phyloP scores from a whole-genome alignment of 2,113 vertebrate species.

The Sylvietta virens region DNA sequence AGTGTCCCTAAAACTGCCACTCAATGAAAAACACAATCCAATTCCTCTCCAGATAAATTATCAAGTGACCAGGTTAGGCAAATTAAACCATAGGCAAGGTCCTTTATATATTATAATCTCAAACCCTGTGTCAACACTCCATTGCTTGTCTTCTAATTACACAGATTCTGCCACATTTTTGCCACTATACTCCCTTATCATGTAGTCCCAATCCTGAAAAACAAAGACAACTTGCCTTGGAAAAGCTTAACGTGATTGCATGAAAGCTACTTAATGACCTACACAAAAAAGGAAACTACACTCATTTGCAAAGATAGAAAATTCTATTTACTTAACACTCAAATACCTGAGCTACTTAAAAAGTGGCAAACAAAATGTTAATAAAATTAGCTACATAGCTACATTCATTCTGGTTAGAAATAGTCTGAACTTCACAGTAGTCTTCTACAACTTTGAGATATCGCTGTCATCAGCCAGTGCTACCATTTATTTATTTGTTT shows the following conservation, averaged over 20 bases:
- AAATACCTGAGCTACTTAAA: background rate
- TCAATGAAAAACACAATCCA: background rate
- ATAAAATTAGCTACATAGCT: background rate
- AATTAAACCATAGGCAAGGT: background rate
- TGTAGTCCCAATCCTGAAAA: background rate
- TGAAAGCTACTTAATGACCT: background rate
- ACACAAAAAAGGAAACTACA: background rate
- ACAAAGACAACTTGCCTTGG: background rate
- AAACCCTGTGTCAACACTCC: background rate
- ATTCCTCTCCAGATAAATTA: background rate
- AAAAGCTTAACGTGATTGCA: background rate
- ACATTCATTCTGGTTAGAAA: background rate
- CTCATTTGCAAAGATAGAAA: background rate
- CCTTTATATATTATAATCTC: background rate
- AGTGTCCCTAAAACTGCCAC: background rate
- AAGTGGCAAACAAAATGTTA: background rate
- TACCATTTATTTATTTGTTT: slow-evolving; percentile 18
- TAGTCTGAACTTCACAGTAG: background rate
- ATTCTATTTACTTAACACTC: background rate
- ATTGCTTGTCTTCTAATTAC: background rate
- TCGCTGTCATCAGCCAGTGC: background rate
- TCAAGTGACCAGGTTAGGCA: background rate
- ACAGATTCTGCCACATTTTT: background rate
- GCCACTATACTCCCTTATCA: background rate
- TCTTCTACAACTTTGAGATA: background rate